These are phyloP conservation scores for Chrysopa pallens DNA, from an alignment of 1,140 invertebrate genomes.

Conservation along the genomic window DNA sequence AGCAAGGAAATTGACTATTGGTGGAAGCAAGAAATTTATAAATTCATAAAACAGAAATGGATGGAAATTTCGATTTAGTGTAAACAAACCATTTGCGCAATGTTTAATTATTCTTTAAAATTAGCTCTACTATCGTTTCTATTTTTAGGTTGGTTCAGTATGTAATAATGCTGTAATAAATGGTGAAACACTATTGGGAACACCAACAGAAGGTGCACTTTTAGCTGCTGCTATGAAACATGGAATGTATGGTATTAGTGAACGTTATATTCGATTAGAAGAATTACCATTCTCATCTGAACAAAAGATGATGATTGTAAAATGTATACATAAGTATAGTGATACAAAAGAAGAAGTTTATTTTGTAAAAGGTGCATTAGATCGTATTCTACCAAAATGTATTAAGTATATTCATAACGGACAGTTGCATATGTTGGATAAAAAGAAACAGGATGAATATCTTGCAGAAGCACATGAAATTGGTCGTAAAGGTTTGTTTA, in stretches of 20 bases:
- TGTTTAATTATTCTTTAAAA: too few species aligned
- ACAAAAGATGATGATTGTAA: constrained; percentile 98
- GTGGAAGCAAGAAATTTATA: too few species aligned
- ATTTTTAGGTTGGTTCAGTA: constrained; percentile 59
- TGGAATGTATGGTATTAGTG: constrained; percentile 62
- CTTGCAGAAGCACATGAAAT: constrained; percentile 64
- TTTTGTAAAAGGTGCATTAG: constrained; percentile 92
- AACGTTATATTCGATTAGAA: constrained; percentile 71
- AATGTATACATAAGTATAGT: constrained; percentile 63
- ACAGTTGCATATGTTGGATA: constrained; percentile 48
- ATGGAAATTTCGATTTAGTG: too few species aligned
- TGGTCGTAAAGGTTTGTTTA: constrained; percentile 44
- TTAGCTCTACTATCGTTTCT: constrained; percentile 4
- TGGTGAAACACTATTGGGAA: constrained; percentile 71
- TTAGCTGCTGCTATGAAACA: constrained; percentile 84
- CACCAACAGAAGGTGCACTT: constrained; percentile 95
- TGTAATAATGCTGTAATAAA: constrained; percentile 94
- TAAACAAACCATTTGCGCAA: too few species aligned
- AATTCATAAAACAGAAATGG: too few species aligned
- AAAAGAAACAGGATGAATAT: constrained; percentile 67
- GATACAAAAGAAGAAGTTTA: constrained; percentile 58
- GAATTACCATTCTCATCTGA: constrained; percentile 97
- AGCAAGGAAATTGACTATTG: too few species aligned
- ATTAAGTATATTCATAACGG: constrained; percentile 65
- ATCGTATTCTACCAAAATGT: constrained; percentile 76